Evolutionary conservation across 2,888 invertebrate genomes (phyloP), one percentile per base, ranked within the genome.

Genomic region (Auanema sp.): DNA sequence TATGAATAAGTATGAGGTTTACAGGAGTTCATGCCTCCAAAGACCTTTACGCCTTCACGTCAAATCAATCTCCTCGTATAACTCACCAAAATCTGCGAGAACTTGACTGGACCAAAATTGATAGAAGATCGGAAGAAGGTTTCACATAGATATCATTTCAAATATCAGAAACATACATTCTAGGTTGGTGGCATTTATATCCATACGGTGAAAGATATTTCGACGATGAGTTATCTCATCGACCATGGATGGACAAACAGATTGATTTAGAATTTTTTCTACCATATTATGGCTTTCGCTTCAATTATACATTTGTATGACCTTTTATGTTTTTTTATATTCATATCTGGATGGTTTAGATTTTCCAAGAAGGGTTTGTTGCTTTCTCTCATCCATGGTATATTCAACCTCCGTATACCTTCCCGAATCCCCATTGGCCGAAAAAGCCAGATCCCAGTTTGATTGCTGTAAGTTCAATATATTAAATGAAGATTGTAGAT

Each of bases 361-460:
- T 76, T 25, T 77, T 75, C 44, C 76, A 81, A 47, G 76, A 78
- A 43, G 78, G 78, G 16, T 79, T 80, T 54, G 59, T 78, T 11
- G 79, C 78, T 6, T 78, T 78, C 47, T 71, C 78, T 8, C 60
- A 67, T 49, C 78, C 78, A 2, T 60, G 60, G 52, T 76, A 69
- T 61, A 79, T 76, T 57, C 76, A 76, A 56, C 78, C 76, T 18
- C 76, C 76, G 10, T 79, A 69, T 57, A 75, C 74, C 11, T 81
- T 67, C 58, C 78, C 78, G 1, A 79, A 78, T 60, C 79, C 80
- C 11, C 53, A 66, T 18, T 76, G 76, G 76, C 76, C 76, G 12
- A 61, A 75, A 10, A 43, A 72, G 40, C 67, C 68, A 3, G 76
- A 76, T 63, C 65, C 76, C 11, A 54, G 66, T 12, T 25, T 76